These are phyloP conservation scores for Dromiciops gliroides DNA, from an alignment of 2,113 vertebrate genomes.

Conservation along the genomic window DNA sequence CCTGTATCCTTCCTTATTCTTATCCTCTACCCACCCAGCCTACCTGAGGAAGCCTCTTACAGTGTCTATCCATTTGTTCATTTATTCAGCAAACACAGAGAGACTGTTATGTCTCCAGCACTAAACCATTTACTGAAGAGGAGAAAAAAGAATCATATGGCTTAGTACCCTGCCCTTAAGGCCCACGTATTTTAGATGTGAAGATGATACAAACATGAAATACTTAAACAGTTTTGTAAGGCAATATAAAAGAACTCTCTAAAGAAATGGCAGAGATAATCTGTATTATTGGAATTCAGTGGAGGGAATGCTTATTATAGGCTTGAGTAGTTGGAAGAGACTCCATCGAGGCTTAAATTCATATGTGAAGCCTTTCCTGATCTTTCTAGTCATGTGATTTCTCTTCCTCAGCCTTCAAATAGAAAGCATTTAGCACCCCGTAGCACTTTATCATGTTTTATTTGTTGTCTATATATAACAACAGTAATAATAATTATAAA, in stretches of 20 bases:
- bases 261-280: background rate
- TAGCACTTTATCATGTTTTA: background rate
- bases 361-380: background rate
- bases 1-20: background rate
- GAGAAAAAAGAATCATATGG: background rate
- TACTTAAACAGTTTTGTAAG: background rate
- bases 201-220: conserved; percentile 4
- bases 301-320: background rate
- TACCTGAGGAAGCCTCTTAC: background rate
- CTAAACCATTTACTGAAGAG: background rate
- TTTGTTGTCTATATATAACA: background rate
- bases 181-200: background rate
- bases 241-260: background rate
- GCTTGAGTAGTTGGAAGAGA: background rate
- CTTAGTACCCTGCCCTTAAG: background rate
- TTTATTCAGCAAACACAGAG: conserved; percentile 12
- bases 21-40: background rate
- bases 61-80: conserved; percentile 17
- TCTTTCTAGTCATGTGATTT: background rate
- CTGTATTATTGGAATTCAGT: background rate
- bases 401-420: background rate
- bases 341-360: background rate
- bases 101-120: background rate
- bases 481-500: background rate
- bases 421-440: background rate